These are phyloP conservation scores for Heliconius ethilla DNA, from an alignment of 2,888 invertebrate species.

Conservation along the genomic window DNA sequence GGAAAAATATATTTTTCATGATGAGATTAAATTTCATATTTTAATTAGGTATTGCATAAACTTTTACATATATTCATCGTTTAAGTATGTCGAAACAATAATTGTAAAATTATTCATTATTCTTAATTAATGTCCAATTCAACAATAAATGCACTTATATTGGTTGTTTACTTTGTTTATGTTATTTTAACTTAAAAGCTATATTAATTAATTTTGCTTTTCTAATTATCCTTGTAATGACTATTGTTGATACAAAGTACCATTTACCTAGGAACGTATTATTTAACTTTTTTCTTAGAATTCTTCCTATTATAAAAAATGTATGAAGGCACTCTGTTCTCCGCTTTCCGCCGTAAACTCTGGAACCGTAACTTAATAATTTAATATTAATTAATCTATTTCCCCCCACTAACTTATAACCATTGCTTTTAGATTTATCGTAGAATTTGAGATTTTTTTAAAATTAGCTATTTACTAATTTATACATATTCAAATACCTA, in stretches of 20 bases:
- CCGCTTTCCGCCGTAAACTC: too few relatives aligned
- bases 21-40: background rate
- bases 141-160: conserved; percentile 7
- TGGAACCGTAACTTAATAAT: too few relatives aligned
- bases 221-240: background rate
- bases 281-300: too few relatives aligned
- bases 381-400: too few relatives aligned
- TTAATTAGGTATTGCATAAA: background rate
- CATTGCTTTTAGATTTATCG: too few relatives aligned
- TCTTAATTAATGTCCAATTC: background rate
- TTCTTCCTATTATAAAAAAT: too few relatives aligned
- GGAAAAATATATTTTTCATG: background rate
- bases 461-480: too few relatives aligned
- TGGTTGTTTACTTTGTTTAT: background rate
- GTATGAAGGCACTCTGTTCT: too few relatives aligned
- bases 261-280: background rate
- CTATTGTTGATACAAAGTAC: background rate
- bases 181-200: background rate
- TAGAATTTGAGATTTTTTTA: too few relatives aligned
- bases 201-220: background rate
- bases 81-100: background rate
- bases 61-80: background rate
- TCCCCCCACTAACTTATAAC: too few relatives aligned
- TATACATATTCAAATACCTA: too few relatives aligned
- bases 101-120: background rate